Base-by-base conservation (phyloP, 1,140 invertebrate genomes). In the Magallana angulata region DNA sequence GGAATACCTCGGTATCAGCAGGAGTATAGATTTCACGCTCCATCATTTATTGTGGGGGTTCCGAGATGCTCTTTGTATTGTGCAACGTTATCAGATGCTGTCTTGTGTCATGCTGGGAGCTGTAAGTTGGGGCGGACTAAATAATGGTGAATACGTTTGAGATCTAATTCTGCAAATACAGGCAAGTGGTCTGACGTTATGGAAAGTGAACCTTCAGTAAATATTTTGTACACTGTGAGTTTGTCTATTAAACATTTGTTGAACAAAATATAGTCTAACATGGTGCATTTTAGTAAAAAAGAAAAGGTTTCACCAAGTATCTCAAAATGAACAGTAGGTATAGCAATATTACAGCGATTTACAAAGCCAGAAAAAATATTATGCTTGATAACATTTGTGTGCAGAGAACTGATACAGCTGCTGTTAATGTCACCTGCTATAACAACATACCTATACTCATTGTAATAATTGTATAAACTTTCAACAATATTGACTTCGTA, bases 121-220 rank as follows among this genome's bases (percentile, higher is more conserved):
- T 80, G 6, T 36, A 24, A 14, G 7, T 80, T 56, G 24, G 5
- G 24, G 5, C 11, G 12, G 7, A 56, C 11, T 80, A 80, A 56
- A 11, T 18, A 80, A 80, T 80, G 71, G 4, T 36, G 24, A n/a
- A n/a, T 24, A 80, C 71, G 24, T 7, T 80, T 80, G 24, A 56
- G 36, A 3, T 80, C 24, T 36, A 80, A 14, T 36, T 36, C 14
- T 36, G 36, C 71, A n/a, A 80, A 24, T 36, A 80, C 12, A 12
- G 71, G n/a, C 36, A 80, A 80, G n/a, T 80, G 71, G 3, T 80
- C 71, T 36, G 71, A 80, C 5, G 71, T 80, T n/a, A 80, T 7
- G 24, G 24, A 24, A 12, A 36, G 12, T 36, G 36, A 36, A 4
- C 71, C 71, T 24, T 80, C 71, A 18, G 16, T 24, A 24, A n/a